These are phyloP conservation scores for Pachliopta kotzebuea DNA, from an alignment of 2,888 invertebrate genomes.

Conservation along the genomic window DNA sequence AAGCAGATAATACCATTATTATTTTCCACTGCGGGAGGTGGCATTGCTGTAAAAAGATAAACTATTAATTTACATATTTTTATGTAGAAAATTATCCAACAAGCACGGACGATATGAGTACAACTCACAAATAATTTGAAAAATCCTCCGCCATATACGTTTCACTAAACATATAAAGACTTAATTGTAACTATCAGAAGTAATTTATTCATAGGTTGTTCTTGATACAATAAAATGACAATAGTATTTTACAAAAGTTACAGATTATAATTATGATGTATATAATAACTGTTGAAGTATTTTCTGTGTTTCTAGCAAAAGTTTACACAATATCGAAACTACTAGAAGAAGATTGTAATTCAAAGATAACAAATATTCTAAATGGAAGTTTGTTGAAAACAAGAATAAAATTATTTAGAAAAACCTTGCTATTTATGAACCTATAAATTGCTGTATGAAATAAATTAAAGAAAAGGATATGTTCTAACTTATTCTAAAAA, in stretches of 20 bases:
- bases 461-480: neutral
- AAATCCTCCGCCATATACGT: neutral
- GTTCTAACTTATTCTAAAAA: neutral
- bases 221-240: neutral
- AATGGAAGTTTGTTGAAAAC: no score
- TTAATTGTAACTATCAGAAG: neutral
- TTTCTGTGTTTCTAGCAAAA: neutral
- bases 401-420: no score
- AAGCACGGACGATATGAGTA: neutral
- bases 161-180: neutral
- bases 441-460: neutral
- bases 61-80: neutral
- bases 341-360: neutral
- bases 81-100: neutral
- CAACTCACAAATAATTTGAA: neutral
- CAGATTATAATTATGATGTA: neutral
- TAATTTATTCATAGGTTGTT: neutral
- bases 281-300: neutral
- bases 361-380: no score
- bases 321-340: neutral
- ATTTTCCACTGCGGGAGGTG: constrained; percentile 64
- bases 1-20: constrained; percentile 55
- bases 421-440: neutral
- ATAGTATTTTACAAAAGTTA: neutral
- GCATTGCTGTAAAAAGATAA: constrained; percentile 56